Conservation (phyloP, 2,888 invertebrate genomes). For the Bursaphelenchus okinawaensis region DNA sequence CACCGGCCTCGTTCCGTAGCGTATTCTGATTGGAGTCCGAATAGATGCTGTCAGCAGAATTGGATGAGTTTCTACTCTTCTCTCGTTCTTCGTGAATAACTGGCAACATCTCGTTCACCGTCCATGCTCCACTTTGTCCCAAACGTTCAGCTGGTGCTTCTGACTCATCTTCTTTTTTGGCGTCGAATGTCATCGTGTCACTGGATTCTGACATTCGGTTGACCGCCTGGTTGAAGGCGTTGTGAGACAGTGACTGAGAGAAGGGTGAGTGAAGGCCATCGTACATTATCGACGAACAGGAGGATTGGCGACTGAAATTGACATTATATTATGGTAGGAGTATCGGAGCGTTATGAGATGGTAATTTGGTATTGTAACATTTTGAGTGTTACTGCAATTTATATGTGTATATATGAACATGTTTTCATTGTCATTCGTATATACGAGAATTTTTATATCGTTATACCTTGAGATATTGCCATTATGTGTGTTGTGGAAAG, state of each 20-base stretch:
- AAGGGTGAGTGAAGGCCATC: conserved; percentile 15
- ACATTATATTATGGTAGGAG: not conserved
- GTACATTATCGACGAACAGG: conserved; percentile 14
- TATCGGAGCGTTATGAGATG: no score
- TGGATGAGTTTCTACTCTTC: not conserved
- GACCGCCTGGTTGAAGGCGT: not conserved
- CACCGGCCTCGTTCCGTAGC: not conserved
- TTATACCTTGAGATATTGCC: not conserved
- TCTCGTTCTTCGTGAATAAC: conserved; percentile 38
- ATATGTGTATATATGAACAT: no score
- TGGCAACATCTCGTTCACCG: conserved; percentile 35
- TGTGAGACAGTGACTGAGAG: conserved; percentile 9
- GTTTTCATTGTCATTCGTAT: no score
- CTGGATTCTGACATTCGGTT: not conserved
- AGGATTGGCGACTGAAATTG: not conserved
- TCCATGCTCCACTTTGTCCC: conserved; percentile 17
- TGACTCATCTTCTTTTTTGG: not conserved
- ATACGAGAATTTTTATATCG: no score
- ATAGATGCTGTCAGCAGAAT: not conserved
- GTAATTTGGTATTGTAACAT: no score
- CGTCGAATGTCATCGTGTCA: not conserved
- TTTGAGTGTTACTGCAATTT: no score
- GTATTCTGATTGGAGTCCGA: not conserved
- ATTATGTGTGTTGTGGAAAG: not conserved
- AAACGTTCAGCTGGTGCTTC: not conserved